Evolutionary conservation across 2,888 invertebrate genomes (phyloP).

Genomic region (Ganaspis brasiliensis): DNA sequence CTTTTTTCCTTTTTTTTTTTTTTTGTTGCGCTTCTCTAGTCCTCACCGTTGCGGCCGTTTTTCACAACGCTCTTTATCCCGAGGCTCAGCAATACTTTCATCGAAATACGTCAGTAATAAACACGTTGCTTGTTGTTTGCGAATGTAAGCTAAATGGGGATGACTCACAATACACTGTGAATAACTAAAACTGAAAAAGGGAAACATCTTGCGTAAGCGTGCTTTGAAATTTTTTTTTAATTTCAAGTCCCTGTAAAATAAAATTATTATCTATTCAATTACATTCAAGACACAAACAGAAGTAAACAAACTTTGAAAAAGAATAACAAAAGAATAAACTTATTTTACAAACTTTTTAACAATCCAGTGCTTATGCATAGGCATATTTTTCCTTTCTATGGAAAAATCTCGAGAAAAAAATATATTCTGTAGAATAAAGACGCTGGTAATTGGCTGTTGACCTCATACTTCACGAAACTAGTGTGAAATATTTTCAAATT

Average conservation of each 20-base stretch:
- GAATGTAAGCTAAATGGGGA: constrained; percentile 13
- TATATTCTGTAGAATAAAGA: background rate
- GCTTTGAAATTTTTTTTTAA: no score
- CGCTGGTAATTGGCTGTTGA: background rate
- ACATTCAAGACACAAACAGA: no score
- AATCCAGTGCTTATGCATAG: no score
- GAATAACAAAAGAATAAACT: no score
- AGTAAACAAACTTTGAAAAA: no score
- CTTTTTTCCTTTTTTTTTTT: background rate
- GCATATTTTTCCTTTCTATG: background rate
- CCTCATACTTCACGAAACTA: background rate
- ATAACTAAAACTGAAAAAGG: constrained; percentile 23
- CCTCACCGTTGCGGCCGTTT: constrained; percentile 19
- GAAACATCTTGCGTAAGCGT: background rate
- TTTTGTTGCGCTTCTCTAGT: constrained; percentile 15
- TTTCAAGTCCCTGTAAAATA: no score
- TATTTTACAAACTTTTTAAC: no score
- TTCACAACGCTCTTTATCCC: constrained; percentile 6
- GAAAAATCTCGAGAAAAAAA: background rate
- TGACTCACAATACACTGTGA: constrained; percentile 5
- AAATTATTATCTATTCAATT: no score
- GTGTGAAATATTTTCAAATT: constrained; percentile 28
- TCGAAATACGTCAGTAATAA: constrained; percentile 16
- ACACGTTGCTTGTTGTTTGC: constrained; percentile 15
- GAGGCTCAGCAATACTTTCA: constrained; percentile 23